A percentile compares a stretch with the other conserved stretches of the same genome.
phyloP scores from a whole-genome alignment of 2,888 invertebrate genomes.

The Lapara coniferarum region DNA sequence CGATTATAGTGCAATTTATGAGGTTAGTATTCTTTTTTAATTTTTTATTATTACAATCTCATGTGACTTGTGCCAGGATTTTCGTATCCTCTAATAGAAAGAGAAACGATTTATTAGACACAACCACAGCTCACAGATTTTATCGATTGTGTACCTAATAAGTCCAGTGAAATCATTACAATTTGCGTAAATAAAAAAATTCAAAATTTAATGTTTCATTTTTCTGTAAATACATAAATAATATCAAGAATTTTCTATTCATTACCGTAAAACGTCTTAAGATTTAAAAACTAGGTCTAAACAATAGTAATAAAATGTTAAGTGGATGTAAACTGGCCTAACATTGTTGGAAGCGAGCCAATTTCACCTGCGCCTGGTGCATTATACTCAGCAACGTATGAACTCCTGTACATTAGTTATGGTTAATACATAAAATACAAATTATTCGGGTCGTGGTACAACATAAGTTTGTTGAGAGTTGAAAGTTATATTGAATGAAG shows the following conservation, averaged over 20 bases:
- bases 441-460: background rate
- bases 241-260: background rate
- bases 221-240: too few species aligned
- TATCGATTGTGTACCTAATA: background rate
- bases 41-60: background rate
- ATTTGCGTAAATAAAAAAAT: too few species aligned
- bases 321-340: conserved; percentile 13
- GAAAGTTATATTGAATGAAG: background rate
- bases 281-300: conserved; percentile 19
- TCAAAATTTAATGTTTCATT: too few species aligned
- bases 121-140: too few species aligned
- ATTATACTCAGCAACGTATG: background rate
- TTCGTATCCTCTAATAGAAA: too few species aligned
- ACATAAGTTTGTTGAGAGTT: background rate
- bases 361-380: conserved; percentile 17
- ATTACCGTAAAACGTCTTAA: background rate
- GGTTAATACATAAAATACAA: background rate
- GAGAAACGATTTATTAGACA: too few species aligned
- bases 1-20: conserved; percentile 22
- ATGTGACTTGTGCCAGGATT: background rate
- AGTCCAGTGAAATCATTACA: too few species aligned
- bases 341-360: conserved; percentile 17
- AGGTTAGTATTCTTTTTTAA: conserved; percentile 2
- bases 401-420: conserved; percentile 15
- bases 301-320: conserved; percentile 20